Evolutionary conservation across 2,113 vertebrate species (phyloP).

Genomic region (Hippocampus guttulatus): DNA sequence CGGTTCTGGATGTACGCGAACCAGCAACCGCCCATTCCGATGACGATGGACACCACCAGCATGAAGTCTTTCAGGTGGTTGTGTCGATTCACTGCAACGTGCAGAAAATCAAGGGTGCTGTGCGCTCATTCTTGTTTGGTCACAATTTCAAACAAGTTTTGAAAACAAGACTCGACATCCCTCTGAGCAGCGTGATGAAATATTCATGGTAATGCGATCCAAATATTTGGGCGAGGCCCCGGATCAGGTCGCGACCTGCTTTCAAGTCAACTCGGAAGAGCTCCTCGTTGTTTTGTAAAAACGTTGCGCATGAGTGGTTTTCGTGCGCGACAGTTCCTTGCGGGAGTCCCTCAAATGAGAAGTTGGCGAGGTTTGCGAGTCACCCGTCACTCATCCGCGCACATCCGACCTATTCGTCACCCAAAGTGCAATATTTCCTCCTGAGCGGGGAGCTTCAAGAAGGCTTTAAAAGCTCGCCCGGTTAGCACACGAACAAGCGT

Average conservation of each 20-base stretch:
- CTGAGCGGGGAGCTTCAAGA: no score
- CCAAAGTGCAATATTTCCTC: no score
- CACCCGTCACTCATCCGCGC: no score
- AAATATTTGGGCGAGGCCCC: constrained; percentile 5
- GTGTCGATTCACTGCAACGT: constrained; percentile 83
- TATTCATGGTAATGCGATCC: background rate
- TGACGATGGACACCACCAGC: constrained; percentile 97
- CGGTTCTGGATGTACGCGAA: constrained; percentile 98
- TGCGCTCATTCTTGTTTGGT: no score
- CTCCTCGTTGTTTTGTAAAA: background rate
- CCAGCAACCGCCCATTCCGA: constrained; percentile 98
- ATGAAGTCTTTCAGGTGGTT: constrained; percentile 99
- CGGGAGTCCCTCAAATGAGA: background rate
- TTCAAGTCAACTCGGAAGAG: background rate
- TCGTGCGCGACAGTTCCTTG: background rate
- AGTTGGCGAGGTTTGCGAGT: background rate
- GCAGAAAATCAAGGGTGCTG: background rate
- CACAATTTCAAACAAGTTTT: no score
- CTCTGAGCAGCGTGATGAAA: background rate
- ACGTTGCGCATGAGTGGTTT: background rate
- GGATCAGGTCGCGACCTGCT: constrained; percentile 6
- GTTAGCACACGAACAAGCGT: background rate
- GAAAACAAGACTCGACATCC: background rate
- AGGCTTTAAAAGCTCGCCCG: no score
- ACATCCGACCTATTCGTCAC: no score